Evolutionary conservation across 1,140 invertebrate genomes (phyloP).

Genomic region (Odontomachus brunneus): DNA sequence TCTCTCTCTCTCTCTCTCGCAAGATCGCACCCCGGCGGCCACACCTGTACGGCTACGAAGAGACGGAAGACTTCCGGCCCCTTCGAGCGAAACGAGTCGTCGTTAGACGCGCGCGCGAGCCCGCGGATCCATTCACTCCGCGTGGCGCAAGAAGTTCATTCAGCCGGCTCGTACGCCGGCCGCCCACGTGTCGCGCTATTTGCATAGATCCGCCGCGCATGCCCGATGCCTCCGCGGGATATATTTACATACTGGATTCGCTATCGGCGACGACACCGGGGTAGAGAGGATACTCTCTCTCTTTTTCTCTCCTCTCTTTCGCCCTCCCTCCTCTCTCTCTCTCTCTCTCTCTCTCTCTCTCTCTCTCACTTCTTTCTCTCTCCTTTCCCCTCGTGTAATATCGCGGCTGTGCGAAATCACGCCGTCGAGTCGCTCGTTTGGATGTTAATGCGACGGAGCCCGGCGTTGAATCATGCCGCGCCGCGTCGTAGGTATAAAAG

Average conservation of each 20-base stretch:
- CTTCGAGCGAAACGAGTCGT: conserved; percentile 63
- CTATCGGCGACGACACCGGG: conserved; percentile 66
- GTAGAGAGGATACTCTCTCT: conserved; percentile 22
- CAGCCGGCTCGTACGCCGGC: conserved; percentile 66
- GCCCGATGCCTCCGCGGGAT: conserved; percentile 56
- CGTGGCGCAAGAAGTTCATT: conserved; percentile 78
- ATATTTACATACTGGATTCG: conserved; percentile 75
- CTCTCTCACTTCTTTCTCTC: conserved; percentile 12
- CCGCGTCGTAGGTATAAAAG: conserved; percentile 36
- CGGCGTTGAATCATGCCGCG: conserved; percentile 61
- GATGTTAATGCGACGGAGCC: conserved; percentile 64
- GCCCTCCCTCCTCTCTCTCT: conserved; percentile 4
- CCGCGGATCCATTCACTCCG: conserved; percentile 74
- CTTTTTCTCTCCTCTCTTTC: conserved; percentile 16
- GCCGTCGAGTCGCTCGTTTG: conserved; percentile 68
- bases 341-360: conserved; percentile 14
- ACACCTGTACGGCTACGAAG: conserved; percentile 66
- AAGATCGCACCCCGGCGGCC: conserved; percentile 50
- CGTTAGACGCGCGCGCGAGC: conserved; percentile 69
- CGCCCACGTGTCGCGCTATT: conserved; percentile 74
- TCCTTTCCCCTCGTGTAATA: conserved; percentile 22
- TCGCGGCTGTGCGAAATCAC: conserved; percentile 39
- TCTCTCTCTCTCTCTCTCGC: no score
- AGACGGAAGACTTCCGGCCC: conserved; percentile 75
- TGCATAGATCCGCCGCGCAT: conserved; percentile 73